Base-by-base conservation (phyloP, 37 sponge, comb jelly and placozoan genomes). In the Halichondria panicea region DNA sequence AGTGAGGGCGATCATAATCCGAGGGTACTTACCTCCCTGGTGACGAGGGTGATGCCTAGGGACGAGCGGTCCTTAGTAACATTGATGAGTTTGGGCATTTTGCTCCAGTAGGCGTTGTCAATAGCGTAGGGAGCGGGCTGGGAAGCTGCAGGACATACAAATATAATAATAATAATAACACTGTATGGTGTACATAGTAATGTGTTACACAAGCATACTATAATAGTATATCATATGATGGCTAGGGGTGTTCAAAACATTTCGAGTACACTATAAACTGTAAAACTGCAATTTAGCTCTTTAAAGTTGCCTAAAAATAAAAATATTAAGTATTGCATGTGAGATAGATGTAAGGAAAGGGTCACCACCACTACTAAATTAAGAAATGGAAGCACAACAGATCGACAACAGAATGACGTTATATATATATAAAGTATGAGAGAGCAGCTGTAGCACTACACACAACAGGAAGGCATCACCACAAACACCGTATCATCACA, bases 41-140 rank as follows among this genome's bases (percentile, higher is more conserved):
- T 80, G 46, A 82, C 79, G 73, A 91, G 86, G 66, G 79, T 68
- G 3, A 91, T 58, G 6, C 90, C 90, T 0, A 89, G 90, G 28
- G 87, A 76, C 13, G 24, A 37, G 3, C 63, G 57, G 4, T 27
- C 64, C 11, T 77, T 84, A 42, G 32, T 36, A 15, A 84, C 66
- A 21, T 43, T 64, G 6, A 89, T 50, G 37, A 89, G 75, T 50
- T 80, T 75, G 7, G 90, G 90, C 0, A 33, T 38, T 32, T 54
- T 46, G 4, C 79, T 80, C 85, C 85, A 89, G 66, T 80, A 80
- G n/a, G 79, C 90, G 7, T 71, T 71, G 86, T 89, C 90, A 63
- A 18, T 24, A 2, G 40, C 46, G 38, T 35, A 61, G 1, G 90
- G 60, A 38, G 36, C 15, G 19, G 84, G 78, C 0, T 5, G 55